Conservation (phyloP, 64 coral and sea anemone species). For the Stichodactyla helianthus region DNA sequence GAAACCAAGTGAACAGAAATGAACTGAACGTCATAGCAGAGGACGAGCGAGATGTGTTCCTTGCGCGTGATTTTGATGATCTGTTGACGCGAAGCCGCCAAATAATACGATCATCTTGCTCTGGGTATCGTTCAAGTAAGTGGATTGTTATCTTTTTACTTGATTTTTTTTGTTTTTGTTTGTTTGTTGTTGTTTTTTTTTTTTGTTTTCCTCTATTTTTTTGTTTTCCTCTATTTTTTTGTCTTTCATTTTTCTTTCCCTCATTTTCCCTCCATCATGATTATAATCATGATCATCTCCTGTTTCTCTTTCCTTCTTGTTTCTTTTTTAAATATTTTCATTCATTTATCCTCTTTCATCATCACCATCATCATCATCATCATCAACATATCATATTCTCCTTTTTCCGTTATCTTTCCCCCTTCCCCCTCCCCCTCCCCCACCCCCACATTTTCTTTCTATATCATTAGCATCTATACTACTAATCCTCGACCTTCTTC, state of each 20-base stretch:
- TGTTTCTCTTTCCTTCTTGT: neutral
- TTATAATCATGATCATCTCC: no score
- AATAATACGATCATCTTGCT: constrained; percentile 38
- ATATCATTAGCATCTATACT: no score
- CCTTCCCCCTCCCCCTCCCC: no score
- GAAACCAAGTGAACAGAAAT: neutral
- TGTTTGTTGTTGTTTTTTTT: neutral
- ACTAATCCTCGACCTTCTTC: no score
- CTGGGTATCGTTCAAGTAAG: neutral
- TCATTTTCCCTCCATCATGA: neutral
- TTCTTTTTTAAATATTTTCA: neutral
- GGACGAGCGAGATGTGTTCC: constrained; percentile 23
- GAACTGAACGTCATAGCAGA: constrained; percentile 33
- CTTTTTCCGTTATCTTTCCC: no score
- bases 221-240: neutral
- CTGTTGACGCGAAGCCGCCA: constrained; percentile 22
- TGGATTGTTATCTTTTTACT: neutral
- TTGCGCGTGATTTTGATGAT: constrained; percentile 44
- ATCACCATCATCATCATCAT: neutral
- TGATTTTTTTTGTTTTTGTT: neutral
- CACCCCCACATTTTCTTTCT: no score
- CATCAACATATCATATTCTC: no score
- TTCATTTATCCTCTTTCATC: neutral
- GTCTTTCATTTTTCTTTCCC: neutral
- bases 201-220: neutral